Percentiles rank a stretch among this genome's conserved stretches.
phyloP scores from a whole-genome alignment of 2,888 invertebrate species.

The Aporophyla nigra region DNA sequence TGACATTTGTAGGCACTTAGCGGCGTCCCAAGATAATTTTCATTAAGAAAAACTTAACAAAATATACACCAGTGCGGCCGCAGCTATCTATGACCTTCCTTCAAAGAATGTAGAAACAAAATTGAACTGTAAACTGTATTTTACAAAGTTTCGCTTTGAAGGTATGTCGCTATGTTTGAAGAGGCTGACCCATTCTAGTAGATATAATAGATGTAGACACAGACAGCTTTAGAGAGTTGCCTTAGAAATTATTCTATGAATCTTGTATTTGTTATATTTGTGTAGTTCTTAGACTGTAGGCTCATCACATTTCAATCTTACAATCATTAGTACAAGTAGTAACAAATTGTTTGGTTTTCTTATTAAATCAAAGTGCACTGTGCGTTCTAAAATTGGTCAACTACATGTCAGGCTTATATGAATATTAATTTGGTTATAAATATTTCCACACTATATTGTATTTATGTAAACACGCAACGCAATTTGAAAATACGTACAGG shows the following conservation, averaged over 20 bases:
- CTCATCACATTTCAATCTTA: slow-evolving; percentile 11
- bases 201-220: slow-evolving; percentile 59
- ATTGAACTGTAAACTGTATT: slow-evolving; percentile 13
- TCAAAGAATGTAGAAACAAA: slow-evolving; percentile 38
- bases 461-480: neutral
- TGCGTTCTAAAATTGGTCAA: slow-evolving; percentile 46
- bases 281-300: slow-evolving; percentile 56
- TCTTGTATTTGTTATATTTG: slow-evolving; percentile 63
- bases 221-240: slow-evolving; percentile 75
- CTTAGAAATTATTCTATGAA: slow-evolving; percentile 67
- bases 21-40: neutral
- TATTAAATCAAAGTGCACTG: neutral
- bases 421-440: slow-evolving; percentile 13
- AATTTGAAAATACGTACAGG: slow-evolving; percentile 12
- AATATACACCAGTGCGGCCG: slow-evolving; percentile 16
- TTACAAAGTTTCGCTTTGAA: slow-evolving; percentile 39
- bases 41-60: neutral
- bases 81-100: slow-evolving; percentile 34
- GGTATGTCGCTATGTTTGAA: slow-evolving; percentile 60
- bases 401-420: slow-evolving; percentile 35
- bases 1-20: neutral
- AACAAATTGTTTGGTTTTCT: neutral
- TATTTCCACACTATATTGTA: neutral
- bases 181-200: slow-evolving; percentile 71
- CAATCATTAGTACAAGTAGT: slow-evolving; percentile 24